Evolutionary conservation across 2,888 invertebrate genomes (phyloP).

Genomic region (Heterodera filipjevi): DNA sequence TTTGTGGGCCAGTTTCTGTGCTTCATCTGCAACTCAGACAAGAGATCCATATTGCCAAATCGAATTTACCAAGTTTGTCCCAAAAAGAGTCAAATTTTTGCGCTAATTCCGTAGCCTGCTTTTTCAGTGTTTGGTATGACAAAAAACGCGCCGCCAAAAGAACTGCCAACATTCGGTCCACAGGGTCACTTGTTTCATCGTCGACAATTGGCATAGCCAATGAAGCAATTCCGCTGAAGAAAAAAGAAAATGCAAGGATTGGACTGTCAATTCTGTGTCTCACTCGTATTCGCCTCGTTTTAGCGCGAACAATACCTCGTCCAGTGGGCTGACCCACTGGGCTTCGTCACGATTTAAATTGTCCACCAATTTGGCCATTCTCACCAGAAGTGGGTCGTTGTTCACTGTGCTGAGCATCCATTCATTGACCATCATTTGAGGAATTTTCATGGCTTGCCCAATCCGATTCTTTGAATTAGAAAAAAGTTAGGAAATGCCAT

Average conservation of each 20-base stretch:
- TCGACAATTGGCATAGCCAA: not conserved
- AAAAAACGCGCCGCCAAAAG: constrained; percentile 24
- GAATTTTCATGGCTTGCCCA: constrained; percentile 6
- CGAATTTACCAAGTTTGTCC: constrained; percentile 15
- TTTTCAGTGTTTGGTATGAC: constrained; percentile 8
- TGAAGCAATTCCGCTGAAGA: not conserved
- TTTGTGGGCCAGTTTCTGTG: constrained; percentile 15
- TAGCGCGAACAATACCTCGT: not conserved
- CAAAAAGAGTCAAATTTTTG: constrained; percentile 20
- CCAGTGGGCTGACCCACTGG: not conserved
- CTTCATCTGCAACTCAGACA: constrained; percentile 7
- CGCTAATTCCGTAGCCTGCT: not conserved
- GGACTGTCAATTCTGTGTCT: not conserved
- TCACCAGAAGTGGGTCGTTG: constrained; percentile 31
- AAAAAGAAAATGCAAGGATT: not conserved
- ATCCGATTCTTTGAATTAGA: not conserved
- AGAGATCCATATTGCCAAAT: not conserved
- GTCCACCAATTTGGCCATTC: not conserved
- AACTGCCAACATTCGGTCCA: constrained; percentile 11
- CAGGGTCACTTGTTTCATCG: not conserved
- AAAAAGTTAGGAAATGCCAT: not conserved
- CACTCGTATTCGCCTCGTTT: constrained; percentile 15
- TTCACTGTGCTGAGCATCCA: constrained; percentile 30
- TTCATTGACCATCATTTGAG: constrained; percentile 8
- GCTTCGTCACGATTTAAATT: not conserved